These are phyloP conservation scores for Meteorus sp. DNA, from an alignment of 1,140 invertebrate genomes.

Conservation along the genomic window DNA sequence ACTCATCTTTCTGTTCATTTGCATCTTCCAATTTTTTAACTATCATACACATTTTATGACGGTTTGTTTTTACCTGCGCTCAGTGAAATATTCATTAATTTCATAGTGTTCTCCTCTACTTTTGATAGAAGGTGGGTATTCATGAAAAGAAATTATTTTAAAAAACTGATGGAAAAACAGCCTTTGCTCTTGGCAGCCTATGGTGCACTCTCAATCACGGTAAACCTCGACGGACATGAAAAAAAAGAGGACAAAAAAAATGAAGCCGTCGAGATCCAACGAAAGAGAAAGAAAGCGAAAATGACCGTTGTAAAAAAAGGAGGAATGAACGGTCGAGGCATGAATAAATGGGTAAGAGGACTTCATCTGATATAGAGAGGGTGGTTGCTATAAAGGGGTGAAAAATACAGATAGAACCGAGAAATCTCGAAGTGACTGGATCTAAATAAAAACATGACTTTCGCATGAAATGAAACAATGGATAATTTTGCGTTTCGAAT, in stretches of 20 bases:
- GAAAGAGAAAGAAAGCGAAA: neutral
- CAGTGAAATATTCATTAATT: too few species aligned
- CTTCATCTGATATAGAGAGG: slow-evolving; percentile 1
- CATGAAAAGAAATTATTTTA: slow-evolving; percentile 4
- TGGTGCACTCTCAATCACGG: slow-evolving; percentile 20
- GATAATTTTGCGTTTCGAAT: too few species aligned
- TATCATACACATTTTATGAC: too few species aligned
- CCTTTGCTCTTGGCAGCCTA: neutral
- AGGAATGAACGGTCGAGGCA: slow-evolving; percentile 11
- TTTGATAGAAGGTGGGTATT: neutral
- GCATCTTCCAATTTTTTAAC: too few species aligned
- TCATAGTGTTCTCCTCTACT: too few species aligned
- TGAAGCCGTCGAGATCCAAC: neutral
- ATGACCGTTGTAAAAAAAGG: slow-evolving; percentile 1
- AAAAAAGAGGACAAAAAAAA: slow-evolving; percentile 11
- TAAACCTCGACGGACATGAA: slow-evolving; percentile 6
- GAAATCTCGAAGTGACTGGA: too few species aligned
- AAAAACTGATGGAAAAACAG: neutral
- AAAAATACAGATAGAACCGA: slow-evolving; percentile 13
- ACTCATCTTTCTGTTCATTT: too few species aligned
- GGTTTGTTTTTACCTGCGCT: too few species aligned
- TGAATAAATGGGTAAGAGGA: slow-evolving; percentile 15
- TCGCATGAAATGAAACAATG: too few species aligned
- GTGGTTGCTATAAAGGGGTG: slow-evolving; percentile 21
- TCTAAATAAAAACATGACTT: too few species aligned